Evolutionary conservation across 1,140 invertebrate genomes (phyloP), one percentile per base, ranked within the genome.

Genomic region (Cotesia vestalis): DNA sequence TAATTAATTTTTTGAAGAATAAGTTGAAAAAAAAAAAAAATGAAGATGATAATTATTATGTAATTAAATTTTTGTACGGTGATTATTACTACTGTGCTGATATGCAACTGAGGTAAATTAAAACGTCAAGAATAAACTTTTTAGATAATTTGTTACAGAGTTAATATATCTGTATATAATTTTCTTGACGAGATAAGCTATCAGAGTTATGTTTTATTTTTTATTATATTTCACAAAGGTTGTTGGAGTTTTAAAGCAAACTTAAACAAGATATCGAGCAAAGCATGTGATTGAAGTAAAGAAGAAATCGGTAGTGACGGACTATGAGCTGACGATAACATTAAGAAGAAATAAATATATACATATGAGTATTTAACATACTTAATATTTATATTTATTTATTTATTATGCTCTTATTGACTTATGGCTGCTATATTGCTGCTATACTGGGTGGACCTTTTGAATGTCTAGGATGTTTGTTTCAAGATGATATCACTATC

Each of bases 401-500:
- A 63, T 36, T 63, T 36, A 20, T 64, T 20, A 6, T 38, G 36
- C 34, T 27, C 53, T 6, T 55, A 46, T 17, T 6, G 11, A 14
- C n/a, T 12, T 20, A 55, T 12, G 27, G 66, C 35, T n/a, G 17
- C 0, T 17, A 17, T 17, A 17, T 17, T 17, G n/a, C n/a, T 14
- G 53, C n/a, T 11, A 46, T 14, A n/a, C n/a, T 11, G 11, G 11
- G 6, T 46, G 14, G 12, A 51, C 46, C 38, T 38, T 40, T 40
- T 66, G 14, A 59, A 40, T 40, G 35, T 20, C 63, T 66, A 6
- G 17, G 40, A 20, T 51, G 11, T 12, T 62, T 17, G 60, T 40
- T 36, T 62, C 60, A 62, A 62, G 35, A 67, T 55, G 66, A 67
- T 67, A 67, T 55, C 66, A 67, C 66, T 67, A 67, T 67, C 66